Evolutionary conservation across 1,140 invertebrate genomes (phyloP).

Genomic region (Lordiphosa stackelbergi): DNA sequence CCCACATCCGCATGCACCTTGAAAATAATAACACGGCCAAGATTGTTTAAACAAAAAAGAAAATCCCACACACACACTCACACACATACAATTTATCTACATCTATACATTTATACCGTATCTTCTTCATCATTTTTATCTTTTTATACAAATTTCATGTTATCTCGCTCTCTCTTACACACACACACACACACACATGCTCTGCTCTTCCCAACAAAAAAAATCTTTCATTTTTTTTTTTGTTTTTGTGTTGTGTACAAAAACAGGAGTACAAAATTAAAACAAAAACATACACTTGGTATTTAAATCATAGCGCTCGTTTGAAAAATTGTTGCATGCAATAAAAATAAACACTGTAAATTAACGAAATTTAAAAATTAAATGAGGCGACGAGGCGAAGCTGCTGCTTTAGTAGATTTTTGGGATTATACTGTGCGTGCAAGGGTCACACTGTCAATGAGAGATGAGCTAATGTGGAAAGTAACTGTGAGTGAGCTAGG

Average conservation of each 20-base stretch:
- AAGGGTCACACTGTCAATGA: too few relatives aligned
- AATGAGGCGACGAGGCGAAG: too few relatives aligned
- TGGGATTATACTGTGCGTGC: too few relatives aligned
- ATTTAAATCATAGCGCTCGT: slow-evolving; percentile 46
- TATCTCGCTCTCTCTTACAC: slow-evolving; percentile 28
- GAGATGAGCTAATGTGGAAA: too few relatives aligned
- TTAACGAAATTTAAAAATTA: too few relatives aligned
- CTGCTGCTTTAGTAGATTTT: too few relatives aligned
- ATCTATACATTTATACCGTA: slow-evolving; percentile 31
- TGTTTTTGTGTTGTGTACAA: slow-evolving; percentile 23
- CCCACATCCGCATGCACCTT: slow-evolving; percentile 65
- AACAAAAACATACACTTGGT: slow-evolving; percentile 34
- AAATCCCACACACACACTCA: slow-evolving; percentile 26
- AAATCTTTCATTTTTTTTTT: slow-evolving; percentile 48
- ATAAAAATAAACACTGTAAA: slow-evolving; percentile 36
- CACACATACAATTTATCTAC: slow-evolving; percentile 12
- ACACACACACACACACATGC: slow-evolving; percentile 24
- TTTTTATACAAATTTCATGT: slow-evolving; percentile 50
- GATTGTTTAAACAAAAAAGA: slow-evolving; percentile 72
- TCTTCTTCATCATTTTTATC: slow-evolving; percentile 66
- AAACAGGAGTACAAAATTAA: slow-evolving; percentile 18
- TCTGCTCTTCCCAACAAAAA: slow-evolving; percentile 23
- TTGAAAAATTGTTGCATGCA: slow-evolving; percentile 31
- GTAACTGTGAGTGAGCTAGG: too few relatives aligned
- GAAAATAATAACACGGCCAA: slow-evolving; percentile 63